Conservation (phyloP, 2,797 vertebrate genomes). For the Characodon lateralis region DNA sequence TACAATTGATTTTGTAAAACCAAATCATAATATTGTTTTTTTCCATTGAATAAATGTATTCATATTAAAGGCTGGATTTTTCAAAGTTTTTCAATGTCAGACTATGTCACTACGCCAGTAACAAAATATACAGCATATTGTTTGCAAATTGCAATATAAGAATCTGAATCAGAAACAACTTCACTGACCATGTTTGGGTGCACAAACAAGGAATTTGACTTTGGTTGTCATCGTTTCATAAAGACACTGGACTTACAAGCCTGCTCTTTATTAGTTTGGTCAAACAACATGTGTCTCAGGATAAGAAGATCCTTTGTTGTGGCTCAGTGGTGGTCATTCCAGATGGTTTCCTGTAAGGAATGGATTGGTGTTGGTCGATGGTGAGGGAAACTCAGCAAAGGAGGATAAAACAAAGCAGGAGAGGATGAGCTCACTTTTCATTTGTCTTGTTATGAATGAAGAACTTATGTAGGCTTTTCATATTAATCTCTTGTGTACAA, state of each 20-base stretch:
- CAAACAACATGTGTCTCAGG: not conserved
- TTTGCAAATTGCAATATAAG: not conserved
- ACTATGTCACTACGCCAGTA: not conserved
- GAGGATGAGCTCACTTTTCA: slow-evolving; percentile 84
- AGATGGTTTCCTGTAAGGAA: slow-evolving; percentile 70
- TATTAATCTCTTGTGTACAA: slow-evolving; percentile 75
- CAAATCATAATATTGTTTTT: not conserved
- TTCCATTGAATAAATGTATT: not conserved
- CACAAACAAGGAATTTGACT: no score
- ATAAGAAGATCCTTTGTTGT: slow-evolving; percentile 36
- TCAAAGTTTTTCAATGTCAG: not conserved
- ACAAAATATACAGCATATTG: not conserved
- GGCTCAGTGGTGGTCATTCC: slow-evolving; percentile 62
- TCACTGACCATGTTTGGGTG: no score
- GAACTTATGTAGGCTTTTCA: slow-evolving; percentile 79
- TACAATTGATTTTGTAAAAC: not conserved
- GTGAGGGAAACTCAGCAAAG: slow-evolving; percentile 56
- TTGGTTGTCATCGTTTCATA: not conserved
- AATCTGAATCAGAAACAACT: no score
- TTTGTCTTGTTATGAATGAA: slow-evolving; percentile 82
- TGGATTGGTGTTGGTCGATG: slow-evolving; percentile 38
- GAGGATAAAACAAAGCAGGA: slow-evolving; percentile 51
- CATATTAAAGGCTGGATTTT: not conserved
- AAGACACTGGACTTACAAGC: not conserved
- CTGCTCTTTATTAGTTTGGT: not conserved